These are phyloP conservation scores for Zoanthus gigantus DNA, from an alignment of 92 coral and sea anemone species.

Conservation along the genomic window DNA sequence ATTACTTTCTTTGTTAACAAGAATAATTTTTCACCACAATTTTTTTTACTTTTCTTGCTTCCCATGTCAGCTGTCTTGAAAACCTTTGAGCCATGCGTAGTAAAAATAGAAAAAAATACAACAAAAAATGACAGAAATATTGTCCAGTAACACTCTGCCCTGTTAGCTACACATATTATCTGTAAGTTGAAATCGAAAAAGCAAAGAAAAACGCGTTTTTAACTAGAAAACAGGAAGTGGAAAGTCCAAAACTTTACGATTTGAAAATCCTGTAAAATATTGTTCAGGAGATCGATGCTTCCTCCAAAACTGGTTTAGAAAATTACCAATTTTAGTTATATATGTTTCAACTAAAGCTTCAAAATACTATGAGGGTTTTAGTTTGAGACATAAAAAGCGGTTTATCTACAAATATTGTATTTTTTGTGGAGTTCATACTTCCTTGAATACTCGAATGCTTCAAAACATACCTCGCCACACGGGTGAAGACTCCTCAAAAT, in stretches of 20 bases:
- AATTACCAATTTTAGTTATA: neutral
- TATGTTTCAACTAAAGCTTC: neutral
- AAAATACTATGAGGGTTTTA: neutral
- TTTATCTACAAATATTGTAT: neutral
- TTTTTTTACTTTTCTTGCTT: constrained; percentile 3
- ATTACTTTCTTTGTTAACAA: neutral
- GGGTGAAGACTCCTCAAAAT: neutral
- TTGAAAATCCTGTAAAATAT: constrained; percentile 21
- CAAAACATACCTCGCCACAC: constrained; percentile 4
- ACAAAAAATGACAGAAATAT: constrained; percentile 76
- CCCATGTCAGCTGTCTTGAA: constrained; percentile 53
- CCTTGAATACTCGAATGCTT: neutral
- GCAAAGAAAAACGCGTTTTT: constrained; percentile 10
- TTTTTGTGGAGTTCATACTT: neutral
- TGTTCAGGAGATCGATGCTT: neutral
- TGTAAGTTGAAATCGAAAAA: constrained; percentile 35
- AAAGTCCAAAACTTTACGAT: neutral
- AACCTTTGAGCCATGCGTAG: constrained; percentile 86
- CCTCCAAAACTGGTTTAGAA: neutral
- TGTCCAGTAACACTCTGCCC: constrained; percentile 63
- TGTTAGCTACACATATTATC: constrained; percentile 18
- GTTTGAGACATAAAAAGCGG: neutral
- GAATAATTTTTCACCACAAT: neutral
- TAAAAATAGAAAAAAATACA: constrained; percentile 90
- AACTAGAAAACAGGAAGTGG: neutral